Percentiles rank a stretch among this genome's conserved stretches.
Evolutionary conservation across 1,140 invertebrate species (phyloP).

Genomic region (Frieseomelitta varia): DNA sequence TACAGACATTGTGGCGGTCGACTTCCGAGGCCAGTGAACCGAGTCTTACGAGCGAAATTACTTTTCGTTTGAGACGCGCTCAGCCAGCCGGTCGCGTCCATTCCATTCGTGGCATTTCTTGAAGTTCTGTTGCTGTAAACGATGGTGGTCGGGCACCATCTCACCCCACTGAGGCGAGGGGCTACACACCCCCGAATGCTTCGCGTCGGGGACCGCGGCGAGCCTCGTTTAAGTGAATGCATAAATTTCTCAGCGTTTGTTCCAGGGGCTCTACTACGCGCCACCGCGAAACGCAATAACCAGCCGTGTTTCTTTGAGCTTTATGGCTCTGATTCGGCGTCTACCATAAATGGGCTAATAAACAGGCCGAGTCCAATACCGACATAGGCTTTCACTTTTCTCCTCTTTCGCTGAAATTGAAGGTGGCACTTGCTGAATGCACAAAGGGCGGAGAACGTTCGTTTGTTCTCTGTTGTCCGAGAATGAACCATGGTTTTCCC

Average conservation of each 20-base stretch:
- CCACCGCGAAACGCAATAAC: slow-evolving; percentile 63
- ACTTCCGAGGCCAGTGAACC: not conserved
- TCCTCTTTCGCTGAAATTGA: not conserved
- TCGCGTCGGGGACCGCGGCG: slow-evolving; percentile 15
- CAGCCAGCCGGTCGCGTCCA: not conserved
- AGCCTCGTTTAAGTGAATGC: slow-evolving; percentile 65
- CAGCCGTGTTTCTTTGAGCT: slow-evolving; percentile 66
- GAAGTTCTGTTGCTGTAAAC: slow-evolving; percentile 8
- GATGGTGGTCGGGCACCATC: not conserved
- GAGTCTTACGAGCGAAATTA: slow-evolving; percentile 18
- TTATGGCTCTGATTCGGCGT: slow-evolving; percentile 58
- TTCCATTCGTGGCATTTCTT: not conserved
- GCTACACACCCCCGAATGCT: not conserved
- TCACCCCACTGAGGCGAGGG: not conserved
- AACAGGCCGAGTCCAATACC: slow-evolving; percentile 67
- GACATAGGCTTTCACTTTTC: slow-evolving; percentile 32
- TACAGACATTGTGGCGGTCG: not conserved
- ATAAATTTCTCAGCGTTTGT: slow-evolving; percentile 69
- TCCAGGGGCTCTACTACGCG: slow-evolving; percentile 47
- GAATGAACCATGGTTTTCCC: too few species aligned
- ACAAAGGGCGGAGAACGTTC: not conserved
- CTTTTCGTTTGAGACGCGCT: slow-evolving; percentile 22
- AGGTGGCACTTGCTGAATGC: not conserved
- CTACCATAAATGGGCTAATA: slow-evolving; percentile 70
- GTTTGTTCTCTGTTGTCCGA: too few species aligned